Conservation (phyloP, 2,113 vertebrate species). For the Eleginops maclovinus region DNA sequence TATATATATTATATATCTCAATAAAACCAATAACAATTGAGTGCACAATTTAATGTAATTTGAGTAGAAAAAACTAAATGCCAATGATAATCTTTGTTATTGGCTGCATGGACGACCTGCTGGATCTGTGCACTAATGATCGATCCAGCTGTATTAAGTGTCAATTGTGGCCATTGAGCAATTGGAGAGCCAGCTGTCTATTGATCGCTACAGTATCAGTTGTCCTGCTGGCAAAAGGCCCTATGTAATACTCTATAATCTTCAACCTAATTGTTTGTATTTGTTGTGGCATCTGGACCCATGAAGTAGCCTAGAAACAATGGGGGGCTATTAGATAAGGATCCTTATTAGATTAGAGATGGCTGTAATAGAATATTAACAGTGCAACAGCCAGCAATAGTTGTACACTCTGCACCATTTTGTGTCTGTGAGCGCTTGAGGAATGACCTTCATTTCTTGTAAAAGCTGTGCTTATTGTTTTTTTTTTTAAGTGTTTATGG, state of each 20-base stretch:
- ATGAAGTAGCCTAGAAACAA: conserved; percentile 27
- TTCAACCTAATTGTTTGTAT: conserved; percentile 34
- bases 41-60: background rate
- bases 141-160: conserved; percentile 31
- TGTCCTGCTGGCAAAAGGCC: conserved; percentile 35
- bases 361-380: conserved; percentile 28
- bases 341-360: conserved; percentile 49
- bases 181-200: conserved; percentile 45
- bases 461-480: background rate
- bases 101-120: background rate
- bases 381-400: conserved; percentile 12
- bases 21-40: too few species aligned
- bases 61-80: background rate
- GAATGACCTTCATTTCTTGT: conserved; percentile 9
- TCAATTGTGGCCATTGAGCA: conserved; percentile 47
- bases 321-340: conserved; percentile 45
- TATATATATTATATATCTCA: too few species aligned
- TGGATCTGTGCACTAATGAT: background rate
- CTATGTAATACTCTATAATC: conserved; percentile 35
- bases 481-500: background rate
- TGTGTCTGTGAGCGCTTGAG: background rate
- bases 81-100: conserved; percentile 7
- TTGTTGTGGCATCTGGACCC: conserved; percentile 39
- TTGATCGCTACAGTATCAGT: conserved; percentile 55
- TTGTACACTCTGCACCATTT: background rate